Percentiles rank a stretch among this genome's conserved stretches.
Conservation (phyloP, 2,797 vertebrate species). For the Pipistrellus kuhlii region DNA sequence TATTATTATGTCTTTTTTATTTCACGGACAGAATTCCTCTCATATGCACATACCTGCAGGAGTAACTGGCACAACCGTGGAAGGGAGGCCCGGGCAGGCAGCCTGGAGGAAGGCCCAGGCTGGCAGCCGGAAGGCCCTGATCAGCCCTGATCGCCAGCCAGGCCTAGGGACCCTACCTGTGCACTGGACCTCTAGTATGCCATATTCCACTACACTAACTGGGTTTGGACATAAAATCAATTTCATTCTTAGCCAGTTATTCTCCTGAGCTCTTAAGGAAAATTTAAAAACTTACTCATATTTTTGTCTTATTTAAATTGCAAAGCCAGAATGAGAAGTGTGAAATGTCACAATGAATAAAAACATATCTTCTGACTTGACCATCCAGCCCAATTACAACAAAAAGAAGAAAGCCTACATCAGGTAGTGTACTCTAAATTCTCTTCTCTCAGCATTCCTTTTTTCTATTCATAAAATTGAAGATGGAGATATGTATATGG, state of each 20-base stretch:
- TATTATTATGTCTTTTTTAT: neutral
- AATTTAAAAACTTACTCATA: constrained; percentile 16
- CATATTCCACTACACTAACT: neutral
- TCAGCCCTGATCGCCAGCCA: no score
- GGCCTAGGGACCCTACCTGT: no score
- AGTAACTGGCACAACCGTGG: neutral
- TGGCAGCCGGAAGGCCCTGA: no score
- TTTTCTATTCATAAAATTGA: neutral
- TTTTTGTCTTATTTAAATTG: neutral
- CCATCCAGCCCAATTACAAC: neutral
- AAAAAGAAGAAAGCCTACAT: neutral
- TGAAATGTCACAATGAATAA: neutral
- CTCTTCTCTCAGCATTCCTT: neutral
- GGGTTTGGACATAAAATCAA: constrained; percentile 32
- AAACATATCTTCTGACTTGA: neutral
- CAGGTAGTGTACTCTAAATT: neutral
- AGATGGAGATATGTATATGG: neutral
- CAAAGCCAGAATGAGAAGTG: constrained; percentile 52
- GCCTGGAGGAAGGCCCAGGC: no score
- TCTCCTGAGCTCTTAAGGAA: neutral
- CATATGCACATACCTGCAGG: neutral
- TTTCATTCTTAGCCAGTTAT: constrained; percentile 26
- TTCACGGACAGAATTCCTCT: neutral
- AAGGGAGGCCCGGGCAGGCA: no score
- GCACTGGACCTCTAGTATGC: neutral